A percentile compares a stretch with the other conserved stretches of the same genome.
phyloP scores from a whole-genome alignment of 2,797 vertebrate genomes.

The Miichthys miiuy region DNA sequence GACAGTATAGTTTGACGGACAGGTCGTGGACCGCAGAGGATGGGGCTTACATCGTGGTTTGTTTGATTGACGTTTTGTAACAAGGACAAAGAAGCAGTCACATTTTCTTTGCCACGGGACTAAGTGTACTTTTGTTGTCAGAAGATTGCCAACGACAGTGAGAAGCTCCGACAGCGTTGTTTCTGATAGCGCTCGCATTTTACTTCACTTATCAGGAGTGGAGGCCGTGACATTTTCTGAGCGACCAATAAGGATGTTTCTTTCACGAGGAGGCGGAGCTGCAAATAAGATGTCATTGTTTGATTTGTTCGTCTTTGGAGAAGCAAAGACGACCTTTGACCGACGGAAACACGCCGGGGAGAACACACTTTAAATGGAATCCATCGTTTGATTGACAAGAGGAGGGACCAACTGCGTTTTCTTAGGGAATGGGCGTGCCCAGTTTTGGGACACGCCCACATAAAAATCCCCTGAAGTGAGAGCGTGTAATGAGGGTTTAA shows the following conservation, averaged over 20 bases:
- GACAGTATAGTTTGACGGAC: conserved; percentile 90
- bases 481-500: conserved; percentile 7
- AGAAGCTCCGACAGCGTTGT: conserved; percentile 12
- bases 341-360: background rate
- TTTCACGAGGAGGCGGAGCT: conserved; percentile 1
- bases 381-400: conserved; percentile 22
- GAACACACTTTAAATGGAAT: conserved; percentile 3
- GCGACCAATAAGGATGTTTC: conserved; percentile 28
- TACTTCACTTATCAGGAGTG: background rate
- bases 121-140: conserved; percentile 48
- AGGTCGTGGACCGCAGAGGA: background rate
- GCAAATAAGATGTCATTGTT: conserved; percentile 16
- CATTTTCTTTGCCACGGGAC: conserved; percentile 40
- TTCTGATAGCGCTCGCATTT: conserved; percentile 4
- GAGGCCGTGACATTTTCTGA: conserved; percentile 12
- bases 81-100: conserved; percentile 19
- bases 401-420: conserved; percentile 9
- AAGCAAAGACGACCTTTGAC: background rate
- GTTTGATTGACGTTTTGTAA: conserved; percentile 39
- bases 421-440: background rate
- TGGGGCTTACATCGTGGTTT: background rate
- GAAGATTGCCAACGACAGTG: conserved; percentile 19
- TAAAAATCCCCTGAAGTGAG: conserved; percentile 5
- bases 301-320: background rate
- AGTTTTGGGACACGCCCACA: background rate